Evolutionary conservation across 2,113 vertebrate genomes (phyloP), one percentile per base, ranked within the genome.

Genomic region (Neogobius melanostomus): DNA sequence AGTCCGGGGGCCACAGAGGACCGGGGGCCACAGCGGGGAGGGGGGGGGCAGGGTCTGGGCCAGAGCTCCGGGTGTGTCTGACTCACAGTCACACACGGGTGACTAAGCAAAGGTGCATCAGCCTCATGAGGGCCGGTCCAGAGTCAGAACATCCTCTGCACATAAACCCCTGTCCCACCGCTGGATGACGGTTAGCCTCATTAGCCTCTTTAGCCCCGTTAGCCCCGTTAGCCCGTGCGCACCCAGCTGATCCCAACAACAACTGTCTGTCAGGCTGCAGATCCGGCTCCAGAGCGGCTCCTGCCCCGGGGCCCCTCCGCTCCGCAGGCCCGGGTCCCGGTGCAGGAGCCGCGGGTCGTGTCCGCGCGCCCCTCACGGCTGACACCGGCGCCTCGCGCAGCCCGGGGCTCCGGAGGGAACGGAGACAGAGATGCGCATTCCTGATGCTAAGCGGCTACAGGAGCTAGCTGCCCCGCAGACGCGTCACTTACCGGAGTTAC

Each of bases 171-270:
- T 36, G 28, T 36, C 28, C 3, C 49, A 44, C 7, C 14, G 36
- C 12, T 44, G 14, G 8, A 8, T 60, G 53, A 6, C 3, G 4
- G 14, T 44, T 45, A 56, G 53, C 42, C 54, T 9, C 16, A 6
- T 16, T n/a, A n/a, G 1, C 10, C 48, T 10, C 4, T 0, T 50
- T 50, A 50, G 49, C 49, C 12, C 49, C 49, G 8, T 51, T 51
- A 51, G 50, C 53, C 8, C 53, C 53, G 42, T 4, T 61, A 61
- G 59, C 59, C 36, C 14, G 14, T 44, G 0, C 50, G 50, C 17
- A 21, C 59, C 57, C 59, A 61, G 59, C 59, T 61, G 59, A 61
- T 61, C 36, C 14, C 28, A 60, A 60, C 56, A 36, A 59, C 57
- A 61, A 44, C 59, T 44, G 59, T n/a, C 59, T 61, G 59, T 45